Percentiles rank a stretch among this genome's conserved stretches.
These are phyloP conservation scores for Sturmia bella DNA, from an alignment of 2,888 invertebrate genomes.

Conservation along the genomic window DNA sequence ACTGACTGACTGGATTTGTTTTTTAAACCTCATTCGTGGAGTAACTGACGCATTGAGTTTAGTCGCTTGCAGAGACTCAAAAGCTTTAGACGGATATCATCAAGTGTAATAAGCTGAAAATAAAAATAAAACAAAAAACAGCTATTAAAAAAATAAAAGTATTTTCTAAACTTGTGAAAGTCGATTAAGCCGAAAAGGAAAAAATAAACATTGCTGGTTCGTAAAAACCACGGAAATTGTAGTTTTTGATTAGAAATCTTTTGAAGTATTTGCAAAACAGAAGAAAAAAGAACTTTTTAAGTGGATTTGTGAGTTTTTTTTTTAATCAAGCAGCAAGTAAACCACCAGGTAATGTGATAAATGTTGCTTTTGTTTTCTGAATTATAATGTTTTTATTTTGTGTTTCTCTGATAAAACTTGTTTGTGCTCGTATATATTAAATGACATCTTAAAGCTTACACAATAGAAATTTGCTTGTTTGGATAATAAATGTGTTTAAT, in stretches of 20 bases:
- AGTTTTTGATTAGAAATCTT: conserved; percentile 1
- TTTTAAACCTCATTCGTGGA: conserved; percentile 35
- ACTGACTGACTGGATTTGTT: conserved; percentile 16
- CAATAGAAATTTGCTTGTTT: no score
- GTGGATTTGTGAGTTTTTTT: conserved; percentile 15
- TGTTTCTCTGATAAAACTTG: no score
- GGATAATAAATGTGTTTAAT: no score
- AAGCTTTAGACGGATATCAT: conserved; percentile 63
- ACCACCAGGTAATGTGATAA: no score
- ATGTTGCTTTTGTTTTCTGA: no score
- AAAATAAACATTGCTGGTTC: conserved; percentile 8
- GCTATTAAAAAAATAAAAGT: conserved; percentile 13
- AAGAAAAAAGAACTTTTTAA: conserved; percentile 37
- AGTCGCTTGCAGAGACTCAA: conserved; percentile 69
- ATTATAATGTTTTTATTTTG: no score
- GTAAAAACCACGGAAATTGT: not conserved
- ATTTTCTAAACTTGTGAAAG: conserved; percentile 4
- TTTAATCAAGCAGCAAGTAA: no score
- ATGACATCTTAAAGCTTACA: no score
- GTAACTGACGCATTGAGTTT: conserved; percentile 40
- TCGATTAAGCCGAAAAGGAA: conserved; percentile 17
- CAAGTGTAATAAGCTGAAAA: conserved; percentile 41
- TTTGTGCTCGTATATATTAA: no score
- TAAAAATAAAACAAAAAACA: not conserved
- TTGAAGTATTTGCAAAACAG: not conserved